Evolutionary conservation across 2,113 vertebrate species (phyloP), one percentile per base, ranked within the genome.

Genomic region (Abramis brama): DNA sequence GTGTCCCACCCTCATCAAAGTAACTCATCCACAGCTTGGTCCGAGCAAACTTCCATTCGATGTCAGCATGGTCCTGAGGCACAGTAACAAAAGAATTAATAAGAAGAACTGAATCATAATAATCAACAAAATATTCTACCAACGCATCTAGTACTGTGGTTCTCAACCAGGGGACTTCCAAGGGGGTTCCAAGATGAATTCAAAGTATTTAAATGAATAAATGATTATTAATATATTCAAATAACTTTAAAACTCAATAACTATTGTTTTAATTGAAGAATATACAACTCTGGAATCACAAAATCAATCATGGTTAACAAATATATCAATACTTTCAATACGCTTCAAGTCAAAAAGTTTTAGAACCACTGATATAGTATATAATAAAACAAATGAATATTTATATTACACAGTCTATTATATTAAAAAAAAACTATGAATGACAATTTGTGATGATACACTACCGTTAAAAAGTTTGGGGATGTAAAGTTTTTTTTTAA

Each of bases 11-110:
- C 92, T 98, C 97, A 10, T 99, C 97, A 1, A 99, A 99, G 88
- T 99, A 99, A 87, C 97, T 98, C 97, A 99, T 99, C 98, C 98
- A 99, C 87, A 99, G 96, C 92, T 99, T 99, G 0, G 98, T 99
- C 86, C 98, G 95, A 2, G 98, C 98, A 73, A 99, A 99, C 88
- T 99, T 99, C 98, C 98, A 99, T 91, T 99, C 98, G 3, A 99
- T 99, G 79, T 99, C 98, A 0, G 98, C 97, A 1, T 99, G 97
- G 91, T 99, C 98, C 98, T 99, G 82, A 0, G 60, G 39, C 50
- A 15, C 19, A 25, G 25, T 36, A 23, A 45, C 6, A 2, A 1
- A 78, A n/a, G 3, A 30, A 33, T 13, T 3, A 43, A 30, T 5
- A 80, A 45, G 30, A 60, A 36, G 30, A 59, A 11, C 68, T 6